phyloP scores from a whole-genome alignment of 2,797 vertebrate species.

The Lophotriccus pileatus region DNA sequence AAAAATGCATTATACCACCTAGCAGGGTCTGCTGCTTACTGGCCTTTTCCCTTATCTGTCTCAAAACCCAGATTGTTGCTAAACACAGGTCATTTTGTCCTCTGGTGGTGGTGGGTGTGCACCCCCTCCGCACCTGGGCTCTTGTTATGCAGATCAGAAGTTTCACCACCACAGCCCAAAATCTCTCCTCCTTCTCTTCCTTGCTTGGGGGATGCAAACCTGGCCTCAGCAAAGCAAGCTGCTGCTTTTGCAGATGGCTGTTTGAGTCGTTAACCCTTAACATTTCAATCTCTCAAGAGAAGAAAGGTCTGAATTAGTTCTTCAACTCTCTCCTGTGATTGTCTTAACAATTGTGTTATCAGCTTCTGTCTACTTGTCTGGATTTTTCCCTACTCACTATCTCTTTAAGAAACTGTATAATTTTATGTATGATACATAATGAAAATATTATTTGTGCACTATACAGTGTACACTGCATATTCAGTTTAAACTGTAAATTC shows the following conservation, averaged over 20 bases:
- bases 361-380: neutral
- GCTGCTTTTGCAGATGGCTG: neutral
- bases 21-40: neutral
- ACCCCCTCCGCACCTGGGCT: neutral
- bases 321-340: neutral
- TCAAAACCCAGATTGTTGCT: neutral
- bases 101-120: neutral
- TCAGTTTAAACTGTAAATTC: neutral
- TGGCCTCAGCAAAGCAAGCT: neutral
- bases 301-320: neutral
- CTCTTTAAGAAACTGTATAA: neutral
- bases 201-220: neutral
- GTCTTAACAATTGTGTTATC: neutral
- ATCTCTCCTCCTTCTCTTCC: neutral
- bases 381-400: neutral
- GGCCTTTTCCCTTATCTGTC: neutral
- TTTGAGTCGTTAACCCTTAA: neutral
- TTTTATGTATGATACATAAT: neutral
- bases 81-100: fast-evolving
- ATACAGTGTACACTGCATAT: no score
- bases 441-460: neutral
- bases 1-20: neutral
- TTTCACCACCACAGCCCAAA: neutral
- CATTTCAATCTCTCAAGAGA: neutral
- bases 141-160: neutral